Base-by-base conservation (phyloP, 2,888 invertebrate genomes). In the Nebria brevicollis region DNA sequence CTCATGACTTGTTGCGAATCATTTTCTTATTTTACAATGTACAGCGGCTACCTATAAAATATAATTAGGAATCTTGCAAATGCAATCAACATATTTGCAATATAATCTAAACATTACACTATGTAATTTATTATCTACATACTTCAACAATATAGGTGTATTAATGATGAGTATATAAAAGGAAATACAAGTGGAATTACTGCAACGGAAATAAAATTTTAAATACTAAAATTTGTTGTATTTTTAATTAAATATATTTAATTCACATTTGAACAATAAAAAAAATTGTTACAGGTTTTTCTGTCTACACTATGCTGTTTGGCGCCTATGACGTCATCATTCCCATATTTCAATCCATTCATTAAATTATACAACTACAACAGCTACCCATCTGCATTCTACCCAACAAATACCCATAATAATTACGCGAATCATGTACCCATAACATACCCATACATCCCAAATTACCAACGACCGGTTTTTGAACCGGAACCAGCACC, bases 401-500 rank as follows among this genome's bases (percentile, higher is more conserved):
- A 77, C 34, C 70, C 70, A 34, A 20, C 66, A 20, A 65, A 26
- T 20, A 42, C 43, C 15, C 76, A 77, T 25, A 81, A 77, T 66
- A 76, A 66, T 54, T 83, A 72, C 41, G 65, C 64, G 13, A 83
- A 75, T 42, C 81, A 76, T 66, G 66, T 75, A 64, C 65, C 78
- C 25, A 43, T 77, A 20, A 2, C 77, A 41, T 79, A 82, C 66
- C 68, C 77, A 25, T 81, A 77, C 73, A 66, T 75, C 20, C 75
- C 80, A 25, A 20, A 70, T n/a, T 76, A 77, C 41, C 65, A 43
- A 26, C 73, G 65, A 43, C 81, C 75, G 15, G 34, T 77, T 66
- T 77, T 65, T n/a, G 73, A 72, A 72, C 76, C 72, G 26, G 42
- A 84, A 75, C 77, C 43, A 20, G 70, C 81, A 6, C 72, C 83